Evolutionary conservation across 2,797 vertebrate species (phyloP), one percentile per base, ranked within the genome.

Genomic region (Coregonus ussuriensis): DNA sequence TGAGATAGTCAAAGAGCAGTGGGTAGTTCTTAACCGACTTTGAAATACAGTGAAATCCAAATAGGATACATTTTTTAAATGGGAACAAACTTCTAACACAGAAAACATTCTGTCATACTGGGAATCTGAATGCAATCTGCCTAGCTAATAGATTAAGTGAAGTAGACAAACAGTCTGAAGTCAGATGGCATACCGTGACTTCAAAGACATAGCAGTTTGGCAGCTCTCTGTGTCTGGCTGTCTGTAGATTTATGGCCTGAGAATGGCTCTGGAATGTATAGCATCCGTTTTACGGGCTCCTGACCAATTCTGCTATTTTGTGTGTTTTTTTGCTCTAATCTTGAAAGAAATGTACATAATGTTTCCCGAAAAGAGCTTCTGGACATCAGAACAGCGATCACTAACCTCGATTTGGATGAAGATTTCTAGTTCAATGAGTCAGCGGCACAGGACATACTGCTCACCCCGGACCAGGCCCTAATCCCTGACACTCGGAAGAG

Each of bases 241-340:
- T 98, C 93, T 99, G 96, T 71, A 98, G 91, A 82, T 99, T 98
- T 82, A 98, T 97, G 14, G 97, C 96, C 90, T 98, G 98, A 41
- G 37, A 41, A 41, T 41, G 37, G 37, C 37, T 41, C 6, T 41
- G 37, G 37, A 41, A 41, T 41, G 37, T 41, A 41, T 41, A 41
- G 5, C 6, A 6, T 41, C 37, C 6, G 37, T 41, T 41, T 41
- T 91, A 98, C 97, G 33, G 86, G 92, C 54, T 98, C 89, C 29
- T 88, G 95, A 84, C 37, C 37, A 41, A 41, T 41, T 37, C 5
- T 37, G 35, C 35, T 35, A 35, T 35, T 35, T 35, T 25, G 25
- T 25, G 25, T 25, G 25, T 25, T 25, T 1, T 37, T 6, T 37
- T 37, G 1, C 6, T 1, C 6, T 1, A 37, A 37, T 3, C 31